These are phyloP conservation scores for Sceliomorpha sp. DNA, from an alignment of 2,888 invertebrate genomes.

Conservation along the genomic window DNA sequence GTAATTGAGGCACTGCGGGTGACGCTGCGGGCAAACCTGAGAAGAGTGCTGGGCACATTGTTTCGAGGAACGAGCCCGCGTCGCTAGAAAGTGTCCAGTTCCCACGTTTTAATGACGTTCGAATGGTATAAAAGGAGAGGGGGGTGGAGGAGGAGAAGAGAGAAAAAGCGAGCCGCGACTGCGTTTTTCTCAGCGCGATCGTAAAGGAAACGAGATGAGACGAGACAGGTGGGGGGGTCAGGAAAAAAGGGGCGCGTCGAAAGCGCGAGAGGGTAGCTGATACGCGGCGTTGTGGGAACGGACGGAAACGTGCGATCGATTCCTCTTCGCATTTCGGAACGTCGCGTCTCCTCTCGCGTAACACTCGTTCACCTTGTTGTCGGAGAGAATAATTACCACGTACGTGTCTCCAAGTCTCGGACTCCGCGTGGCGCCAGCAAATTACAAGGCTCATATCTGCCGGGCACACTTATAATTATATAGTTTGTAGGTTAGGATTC, in stretches of 20 bases:
- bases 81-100: conserved; percentile 23
- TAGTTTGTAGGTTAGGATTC: conserved; percentile 63
- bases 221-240: background rate
- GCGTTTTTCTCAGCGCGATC: conserved; percentile 6
- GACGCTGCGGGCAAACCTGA: conserved; percentile 27
- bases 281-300: background rate
- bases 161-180: conserved; percentile 8
- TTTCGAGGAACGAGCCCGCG: conserved; percentile 23
- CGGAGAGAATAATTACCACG: conserved; percentile 73
- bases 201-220: background rate
- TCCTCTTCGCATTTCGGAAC: conserved; percentile 12
- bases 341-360: conserved; percentile 6
- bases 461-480: conserved; percentile 78
- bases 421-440: conserved; percentile 78
- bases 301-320: conserved; percentile 6
- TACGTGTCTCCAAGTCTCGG: conserved; percentile 77
- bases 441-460: conserved; percentile 77
- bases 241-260: too few species aligned
- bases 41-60: conserved; percentile 18
- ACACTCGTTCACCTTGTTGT: conserved; percentile 11
- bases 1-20: conserved; percentile 36
- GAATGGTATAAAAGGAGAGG: background rate
- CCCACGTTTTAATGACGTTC: conserved; percentile 39
- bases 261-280: background rate
- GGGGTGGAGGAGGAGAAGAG: too few species aligned